Percentiles rank a stretch among this genome's conserved stretches.
Conservation (phyloP, 2,888 invertebrate genomes). For the Temnothorax ravouxi region DNA sequence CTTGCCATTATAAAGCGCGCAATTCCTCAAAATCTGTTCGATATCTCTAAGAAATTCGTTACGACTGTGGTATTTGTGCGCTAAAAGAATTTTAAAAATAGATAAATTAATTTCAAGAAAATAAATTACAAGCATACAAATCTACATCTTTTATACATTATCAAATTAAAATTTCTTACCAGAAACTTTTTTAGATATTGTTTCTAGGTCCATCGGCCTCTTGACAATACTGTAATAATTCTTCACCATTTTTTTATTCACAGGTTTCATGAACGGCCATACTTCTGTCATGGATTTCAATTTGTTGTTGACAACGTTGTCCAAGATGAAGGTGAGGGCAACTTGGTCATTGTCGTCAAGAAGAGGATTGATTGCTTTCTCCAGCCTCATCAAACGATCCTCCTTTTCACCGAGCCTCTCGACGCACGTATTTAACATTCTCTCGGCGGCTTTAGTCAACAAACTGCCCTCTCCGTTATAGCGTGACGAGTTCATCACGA, state of each 20-base stretch:
- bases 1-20: constrained; percentile 96
- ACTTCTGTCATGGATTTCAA: constrained; percentile 96
- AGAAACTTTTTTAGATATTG: constrained; percentile 95
- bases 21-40: constrained; percentile 95
- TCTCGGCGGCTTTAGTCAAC: constrained; percentile 94
- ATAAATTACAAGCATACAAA: neutral
- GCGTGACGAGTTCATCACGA: constrained; percentile 97
- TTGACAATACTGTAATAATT: constrained; percentile 98
- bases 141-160: neutral
- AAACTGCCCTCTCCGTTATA: constrained; percentile 97
- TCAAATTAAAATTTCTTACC: constrained; percentile 86
- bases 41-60: constrained; percentile 96
- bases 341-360: constrained; percentile 99
- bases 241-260: constrained; percentile 97
- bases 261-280: constrained; percentile 98
- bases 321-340: constrained; percentile 96
- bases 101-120: constrained; percentile 38
- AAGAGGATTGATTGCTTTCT: constrained; percentile 99
- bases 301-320: constrained; percentile 95
- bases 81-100: constrained; percentile 86
- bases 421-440: constrained; percentile 96
- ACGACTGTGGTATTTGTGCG: constrained; percentile 96
- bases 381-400: constrained; percentile 97
- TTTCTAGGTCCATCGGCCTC: constrained; percentile 98
- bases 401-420: constrained; percentile 96